phyloP scores from a whole-genome alignment of 2,888 invertebrate genomes.

The Rapana venosa region DNA sequence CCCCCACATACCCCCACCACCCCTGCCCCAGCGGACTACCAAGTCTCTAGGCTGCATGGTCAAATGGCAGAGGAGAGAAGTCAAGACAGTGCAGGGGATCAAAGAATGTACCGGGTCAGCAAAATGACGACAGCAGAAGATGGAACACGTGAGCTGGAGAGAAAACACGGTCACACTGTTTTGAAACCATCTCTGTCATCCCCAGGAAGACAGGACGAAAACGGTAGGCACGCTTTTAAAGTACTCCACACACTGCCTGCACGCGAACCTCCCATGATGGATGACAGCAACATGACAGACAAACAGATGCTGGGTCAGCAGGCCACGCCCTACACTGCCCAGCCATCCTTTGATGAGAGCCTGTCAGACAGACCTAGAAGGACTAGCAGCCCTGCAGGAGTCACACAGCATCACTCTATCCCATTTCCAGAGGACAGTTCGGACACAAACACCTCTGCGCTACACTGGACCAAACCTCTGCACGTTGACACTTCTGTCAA shows the following conservation, averaged over 20 bases:
- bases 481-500: background rate
- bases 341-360: background rate
- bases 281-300: background rate
- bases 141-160: background rate
- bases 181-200: constrained; percentile 8
- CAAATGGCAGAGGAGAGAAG: constrained; percentile 16
- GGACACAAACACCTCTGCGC: background rate
- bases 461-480: background rate
- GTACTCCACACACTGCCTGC: background rate
- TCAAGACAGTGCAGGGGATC: background rate
- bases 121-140: constrained; percentile 48
- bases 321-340: background rate
- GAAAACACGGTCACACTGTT: background rate
- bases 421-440: background rate
- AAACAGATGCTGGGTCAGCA: background rate
- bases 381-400: background rate
- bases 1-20: constrained; percentile 28
- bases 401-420: background rate
- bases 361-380: background rate
- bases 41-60: constrained; percentile 33
- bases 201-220: background rate
- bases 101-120: constrained; percentile 50
- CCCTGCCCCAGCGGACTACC: constrained; percentile 16
- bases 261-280: background rate
- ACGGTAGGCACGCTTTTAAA: background rate